A percentile compares a stretch with the other conserved stretches of the same genome.
These are phyloP conservation scores for Hedychridium roseum DNA, from an alignment of 2,888 invertebrate species.

Conservation along the genomic window DNA sequence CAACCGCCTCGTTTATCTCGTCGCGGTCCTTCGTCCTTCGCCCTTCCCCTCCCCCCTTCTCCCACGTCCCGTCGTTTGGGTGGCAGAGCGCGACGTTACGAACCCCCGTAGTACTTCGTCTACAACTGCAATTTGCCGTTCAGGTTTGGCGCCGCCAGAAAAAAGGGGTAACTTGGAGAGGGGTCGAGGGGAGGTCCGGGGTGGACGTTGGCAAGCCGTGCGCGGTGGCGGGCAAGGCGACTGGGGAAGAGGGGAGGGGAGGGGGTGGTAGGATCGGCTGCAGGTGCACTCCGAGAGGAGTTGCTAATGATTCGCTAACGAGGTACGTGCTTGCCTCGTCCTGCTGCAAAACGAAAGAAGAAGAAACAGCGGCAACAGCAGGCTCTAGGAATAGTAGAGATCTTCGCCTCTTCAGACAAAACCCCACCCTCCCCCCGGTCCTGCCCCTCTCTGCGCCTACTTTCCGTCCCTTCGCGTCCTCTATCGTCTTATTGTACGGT, in stretches of 20 bases:
- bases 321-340: constrained; percentile 50
- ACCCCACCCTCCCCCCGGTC: constrained; percentile 4
- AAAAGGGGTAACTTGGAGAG: not conserved
- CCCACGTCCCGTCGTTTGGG: too few species aligned
- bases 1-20: too few species aligned
- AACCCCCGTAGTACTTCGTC: too few species aligned
- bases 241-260: not conserved
- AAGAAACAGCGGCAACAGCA: constrained; percentile 5
- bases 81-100: too few species aligned
- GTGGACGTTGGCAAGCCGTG: not conserved
- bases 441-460: too few species aligned
- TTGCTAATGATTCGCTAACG: constrained; percentile 57
- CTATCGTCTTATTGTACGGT: not conserved
- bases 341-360: too few species aligned
- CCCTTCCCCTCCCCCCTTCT: too few species aligned
- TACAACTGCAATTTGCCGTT: too few species aligned
- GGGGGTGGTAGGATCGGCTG: constrained; percentile 14
- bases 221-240: not conserved
- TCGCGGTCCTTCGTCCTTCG: too few species aligned
- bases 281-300: constrained; percentile 36
- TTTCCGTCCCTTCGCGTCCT: not conserved
- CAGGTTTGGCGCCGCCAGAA: too few species aligned
- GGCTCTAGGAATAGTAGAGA: constrained; percentile 29
- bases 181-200: not conserved
- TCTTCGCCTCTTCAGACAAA: constrained; percentile 18